Base-by-base conservation (phyloP, 2,113 vertebrate species). In the Dolichotis patagonum region DNA sequence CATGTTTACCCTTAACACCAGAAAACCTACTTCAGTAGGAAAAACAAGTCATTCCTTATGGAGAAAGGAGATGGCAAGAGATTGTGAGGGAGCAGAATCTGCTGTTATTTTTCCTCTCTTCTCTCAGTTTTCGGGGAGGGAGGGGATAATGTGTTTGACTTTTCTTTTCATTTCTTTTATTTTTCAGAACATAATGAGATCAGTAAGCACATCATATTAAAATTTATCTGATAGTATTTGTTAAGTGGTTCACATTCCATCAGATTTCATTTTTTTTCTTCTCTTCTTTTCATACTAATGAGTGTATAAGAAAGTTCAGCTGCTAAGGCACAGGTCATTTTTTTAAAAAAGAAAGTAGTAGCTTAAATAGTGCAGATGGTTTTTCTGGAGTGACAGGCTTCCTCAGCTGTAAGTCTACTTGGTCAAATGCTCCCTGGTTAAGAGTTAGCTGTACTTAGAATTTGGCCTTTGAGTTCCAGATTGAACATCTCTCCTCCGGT, bases 401-500 rank as follows among this genome's bases (percentile, higher is more conserved):
- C 20, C 38, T 96, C 85, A 69, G 94, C 78, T 91, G 32, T 38
- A 83, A 69, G 86, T 92, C 82, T 71, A 32, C 91, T 90, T 0
- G 3, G 92, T 97, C 90, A 92, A 75, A 94, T 49, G 67, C 82
- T 95, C 92, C 60, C 58, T 96, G 94, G 92, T 94, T 92, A 67
- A 81, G 88, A 95, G 77, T 96, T 95, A 96, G 80, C 78, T 78
- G 52, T 52, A 20, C 92, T 96, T 96, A 88, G 54, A 88, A 85
- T 96, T 93, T 87, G 88, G 91, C 52, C 73, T 96, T 92, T 54
- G 94, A 96, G 83, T 96, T 97, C 96, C 96, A 97, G 96, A 97
- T 85, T 97, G 96, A 97, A 97, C 93, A 96, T 98, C 85, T 97
- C 96, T 98, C 82, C 67, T 94, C 88, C 96, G 90, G 88, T 60